These are phyloP conservation scores for Tadarida brasiliensis DNA, from an alignment of 2,797 vertebrate species.

Conservation along the genomic window DNA sequence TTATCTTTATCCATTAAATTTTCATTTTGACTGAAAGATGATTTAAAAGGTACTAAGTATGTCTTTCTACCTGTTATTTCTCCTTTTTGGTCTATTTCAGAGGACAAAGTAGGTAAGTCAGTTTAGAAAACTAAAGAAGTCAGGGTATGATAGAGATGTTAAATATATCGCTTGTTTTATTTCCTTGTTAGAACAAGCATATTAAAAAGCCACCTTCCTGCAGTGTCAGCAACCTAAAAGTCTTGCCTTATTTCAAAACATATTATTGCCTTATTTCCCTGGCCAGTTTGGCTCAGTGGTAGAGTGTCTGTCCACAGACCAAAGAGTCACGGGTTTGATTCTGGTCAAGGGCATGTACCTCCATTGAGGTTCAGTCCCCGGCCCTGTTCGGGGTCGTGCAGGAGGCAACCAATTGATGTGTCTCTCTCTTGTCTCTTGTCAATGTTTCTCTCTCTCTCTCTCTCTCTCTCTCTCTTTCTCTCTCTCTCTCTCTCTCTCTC, in stretches of 20 bases:
- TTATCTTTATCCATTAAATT: conserved; percentile 50
- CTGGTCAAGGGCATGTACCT: too few species aligned
- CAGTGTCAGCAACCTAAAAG: neutral
- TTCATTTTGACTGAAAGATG: conserved; percentile 39
- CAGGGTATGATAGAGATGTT: neutral
- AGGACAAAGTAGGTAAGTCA: neutral
- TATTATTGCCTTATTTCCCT: neutral
- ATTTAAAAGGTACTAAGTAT: neutral
- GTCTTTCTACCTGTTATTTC: neutral
- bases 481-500: too few species aligned
- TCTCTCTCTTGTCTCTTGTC: too few species aligned
- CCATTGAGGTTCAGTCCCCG: too few species aligned
- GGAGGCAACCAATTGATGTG: too few species aligned
- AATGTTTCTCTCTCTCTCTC: too few species aligned
- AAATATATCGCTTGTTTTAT: neutral
- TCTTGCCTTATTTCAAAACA: conserved; percentile 33
- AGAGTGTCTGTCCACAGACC: too few species aligned
- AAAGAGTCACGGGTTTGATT: too few species aligned
- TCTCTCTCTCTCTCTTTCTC: too few species aligned
- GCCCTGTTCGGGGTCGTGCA: too few species aligned
- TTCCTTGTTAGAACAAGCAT: neutral
- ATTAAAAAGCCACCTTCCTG: neutral
- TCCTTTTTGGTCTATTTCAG: neutral
- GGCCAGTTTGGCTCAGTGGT: too few species aligned
- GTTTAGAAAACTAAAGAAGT: conserved; percentile 49